A percentile compares a stretch with the other conserved stretches of the same genome.
These are phyloP conservation scores for Liolophura sinensis DNA, from an alignment of 1,140 invertebrate genomes.

Conservation along the genomic window DNA sequence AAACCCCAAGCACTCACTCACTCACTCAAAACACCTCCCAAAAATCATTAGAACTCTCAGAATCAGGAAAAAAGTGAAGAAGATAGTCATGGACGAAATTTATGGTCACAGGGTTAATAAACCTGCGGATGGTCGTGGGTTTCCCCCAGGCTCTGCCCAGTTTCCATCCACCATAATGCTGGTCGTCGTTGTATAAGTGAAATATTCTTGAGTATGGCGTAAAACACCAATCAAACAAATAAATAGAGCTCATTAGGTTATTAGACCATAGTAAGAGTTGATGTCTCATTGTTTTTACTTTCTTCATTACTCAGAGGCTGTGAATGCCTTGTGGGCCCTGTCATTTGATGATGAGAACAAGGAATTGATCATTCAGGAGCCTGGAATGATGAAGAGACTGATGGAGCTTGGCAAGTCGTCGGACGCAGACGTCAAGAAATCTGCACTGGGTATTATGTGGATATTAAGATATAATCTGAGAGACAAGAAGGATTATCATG, in stretches of 20 bases:
- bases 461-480: conserved; percentile 20
- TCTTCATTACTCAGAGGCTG: conserved; percentile 13
- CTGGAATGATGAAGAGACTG: conserved; percentile 11
- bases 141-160: too few relatives aligned
- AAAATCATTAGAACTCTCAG: too few relatives aligned
- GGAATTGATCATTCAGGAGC: conserved; percentile 19
- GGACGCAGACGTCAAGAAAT: conserved; percentile 6
- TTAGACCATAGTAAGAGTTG: conserved; percentile 5
- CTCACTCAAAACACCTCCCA: too few relatives aligned
- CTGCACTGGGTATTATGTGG: conserved; percentile 31
- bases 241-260: background rate
- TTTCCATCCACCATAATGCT: too few relatives aligned
- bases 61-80: too few relatives aligned
- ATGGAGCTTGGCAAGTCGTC: conserved; percentile 8
- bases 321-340: conserved; percentile 27
- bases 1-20: too few relatives aligned
- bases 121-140: too few relatives aligned
- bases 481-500: conserved; percentile 15
- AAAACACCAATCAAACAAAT: too few relatives aligned
- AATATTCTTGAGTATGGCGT: too few relatives aligned
- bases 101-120: too few relatives aligned
- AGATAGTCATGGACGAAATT: too few relatives aligned
- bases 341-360: conserved; percentile 33
- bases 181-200: too few relatives aligned
- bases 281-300: background rate